phyloP scores from a whole-genome alignment of 1,140 invertebrate genomes.

The Mizuhopecten yessoensis region DNA sequence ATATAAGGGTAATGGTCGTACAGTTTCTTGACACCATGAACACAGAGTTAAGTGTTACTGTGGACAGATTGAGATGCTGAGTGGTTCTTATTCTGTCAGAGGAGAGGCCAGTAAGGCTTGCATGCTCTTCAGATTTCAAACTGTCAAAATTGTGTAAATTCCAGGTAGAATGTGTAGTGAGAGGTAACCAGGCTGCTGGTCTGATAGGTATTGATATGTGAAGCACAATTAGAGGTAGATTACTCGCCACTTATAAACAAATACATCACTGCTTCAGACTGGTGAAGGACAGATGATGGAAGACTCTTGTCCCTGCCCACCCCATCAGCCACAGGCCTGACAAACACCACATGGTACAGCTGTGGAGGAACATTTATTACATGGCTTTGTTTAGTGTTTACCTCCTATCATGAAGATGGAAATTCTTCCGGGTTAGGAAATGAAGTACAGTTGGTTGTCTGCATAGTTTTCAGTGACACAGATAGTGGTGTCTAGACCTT shows the following conservation, averaged over 20 bases:
- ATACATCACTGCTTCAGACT: background rate
- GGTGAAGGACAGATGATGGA: background rate
- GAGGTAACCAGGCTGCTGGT: background rate
- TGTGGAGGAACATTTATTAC: background rate
- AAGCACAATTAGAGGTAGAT: background rate
- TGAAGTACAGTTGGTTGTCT: background rate
- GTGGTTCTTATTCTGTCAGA: too few species aligned
- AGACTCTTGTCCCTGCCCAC: background rate
- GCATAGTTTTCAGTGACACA: background rate
- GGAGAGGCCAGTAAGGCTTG: background rate
- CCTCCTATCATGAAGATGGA: background rate
- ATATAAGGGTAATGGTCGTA: too few species aligned
- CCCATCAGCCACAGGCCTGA: background rate
- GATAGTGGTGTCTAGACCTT: constrained; percentile 3
- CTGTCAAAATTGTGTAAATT: constrained; percentile 19
- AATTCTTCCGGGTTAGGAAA: background rate
- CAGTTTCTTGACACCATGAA: too few species aligned
- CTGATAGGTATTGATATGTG: constrained; percentile 18
- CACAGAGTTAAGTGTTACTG: too few species aligned
- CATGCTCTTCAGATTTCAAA: background rate
- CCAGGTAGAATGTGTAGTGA: background rate
- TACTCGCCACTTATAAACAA: background rate
- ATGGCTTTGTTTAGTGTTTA: background rate
- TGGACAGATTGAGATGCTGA: too few species aligned
- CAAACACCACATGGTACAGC: background rate